Base-by-base conservation (phyloP, 2,797 vertebrate species). In the Phrynocephalus guinanensis region DNA sequence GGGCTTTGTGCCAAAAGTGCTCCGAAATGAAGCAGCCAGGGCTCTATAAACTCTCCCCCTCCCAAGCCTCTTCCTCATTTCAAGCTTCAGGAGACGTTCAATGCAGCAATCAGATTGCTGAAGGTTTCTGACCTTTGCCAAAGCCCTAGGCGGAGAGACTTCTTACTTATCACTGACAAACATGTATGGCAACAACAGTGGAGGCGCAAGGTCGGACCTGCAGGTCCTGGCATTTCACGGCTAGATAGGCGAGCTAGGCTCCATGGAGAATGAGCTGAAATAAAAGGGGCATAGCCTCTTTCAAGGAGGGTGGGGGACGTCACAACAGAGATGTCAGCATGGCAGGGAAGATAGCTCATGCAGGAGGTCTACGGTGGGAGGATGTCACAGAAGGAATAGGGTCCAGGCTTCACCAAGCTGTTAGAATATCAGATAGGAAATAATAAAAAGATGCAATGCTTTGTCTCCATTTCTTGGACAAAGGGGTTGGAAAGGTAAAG, bases 111-210 rank as follows among this genome's bases (percentile, higher is more conserved):
- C 70, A 87, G 79, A 33, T 67, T 52, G 66, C 60, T 10, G 52
- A 10, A 26, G 56, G 71, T 48, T 48, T 52, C 38, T 87, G 79
- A 76, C 56, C 56, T 82, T 76, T 76, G 79, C 38, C 71, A 67
- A 50, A n/a, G 72, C 30, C 48, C 66, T 26, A 56, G 68, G 85
- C 70, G 52, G 9, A 56, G 11, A 38, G 33, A 44, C 56, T 63
- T 66, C 52, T 85, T 48, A 67, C 56, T 75, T 82, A 66, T 66
- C 20, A 67, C 70, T 87, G 70, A 50, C 85, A 86, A 81, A 73
- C 52, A 22, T 22, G 26, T 30, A 20, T 30, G 1, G 18, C 33
- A 66, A 38, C 68, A 73, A 24, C 18, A 7, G 70, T 28, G 44
- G 70, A 66, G 79, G 38, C 38, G 24, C 38, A 30, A 76, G 5